phyloP scores from a whole-genome alignment of 1,140 invertebrate species.

The Penaeus japonicus region DNA sequence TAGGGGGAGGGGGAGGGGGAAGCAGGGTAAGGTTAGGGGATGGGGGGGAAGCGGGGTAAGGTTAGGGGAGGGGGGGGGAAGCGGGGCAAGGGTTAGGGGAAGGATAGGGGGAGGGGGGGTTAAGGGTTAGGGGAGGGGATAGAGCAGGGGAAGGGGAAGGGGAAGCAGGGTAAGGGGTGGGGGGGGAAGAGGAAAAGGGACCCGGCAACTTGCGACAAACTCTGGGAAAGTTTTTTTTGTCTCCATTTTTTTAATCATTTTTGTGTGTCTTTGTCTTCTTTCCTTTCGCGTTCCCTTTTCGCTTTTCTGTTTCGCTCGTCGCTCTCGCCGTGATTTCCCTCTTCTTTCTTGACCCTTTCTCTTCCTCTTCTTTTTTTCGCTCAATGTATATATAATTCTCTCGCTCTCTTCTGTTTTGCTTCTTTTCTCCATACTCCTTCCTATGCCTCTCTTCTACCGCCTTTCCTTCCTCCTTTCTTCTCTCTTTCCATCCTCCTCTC shows the following conservation, averaged over 20 bases:
- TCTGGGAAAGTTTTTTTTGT: slow-evolving; percentile 35
- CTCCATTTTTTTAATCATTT: slow-evolving; percentile 3
- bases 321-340: background rate
- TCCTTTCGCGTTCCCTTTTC: too few species aligned
- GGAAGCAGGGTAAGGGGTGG: too few species aligned
- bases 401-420: background rate
- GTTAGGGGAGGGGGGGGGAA: background rate
- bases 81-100: background rate
- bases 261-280: too few species aligned
- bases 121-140: background rate
- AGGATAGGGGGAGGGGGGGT: background rate
- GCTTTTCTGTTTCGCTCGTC: too few species aligned
- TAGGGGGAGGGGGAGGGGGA: background rate
- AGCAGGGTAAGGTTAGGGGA: background rate
- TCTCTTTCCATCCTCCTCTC: background rate
- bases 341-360: background rate
- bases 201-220: slow-evolving; percentile 45
- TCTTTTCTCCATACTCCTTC: background rate
- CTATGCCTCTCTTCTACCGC: background rate
- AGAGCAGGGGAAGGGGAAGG: background rate
- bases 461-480: background rate
- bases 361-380: background rate
- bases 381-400: too few species aligned
- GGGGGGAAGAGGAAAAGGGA: background rate
- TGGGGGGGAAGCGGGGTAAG: background rate